Evolutionary conservation across 2,888 invertebrate species (phyloP).

Genomic region (Chironomus riparius): DNA sequence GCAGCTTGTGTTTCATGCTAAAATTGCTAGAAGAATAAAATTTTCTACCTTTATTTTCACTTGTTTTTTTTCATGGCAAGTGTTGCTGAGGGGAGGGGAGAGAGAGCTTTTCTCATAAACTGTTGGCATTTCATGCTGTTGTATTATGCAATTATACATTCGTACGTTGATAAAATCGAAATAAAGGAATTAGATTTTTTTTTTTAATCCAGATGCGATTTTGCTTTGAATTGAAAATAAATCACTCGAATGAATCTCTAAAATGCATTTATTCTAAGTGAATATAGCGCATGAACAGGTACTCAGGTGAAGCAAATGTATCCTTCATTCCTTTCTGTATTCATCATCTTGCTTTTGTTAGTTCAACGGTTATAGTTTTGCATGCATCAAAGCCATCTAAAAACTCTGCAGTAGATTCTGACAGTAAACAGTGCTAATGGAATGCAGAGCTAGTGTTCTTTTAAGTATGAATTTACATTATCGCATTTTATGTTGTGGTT

Average conservation of each 20-base stretch:
- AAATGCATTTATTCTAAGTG: neutral
- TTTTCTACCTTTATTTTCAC: neutral
- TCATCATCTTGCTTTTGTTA: too few species aligned
- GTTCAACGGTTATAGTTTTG: too few species aligned
- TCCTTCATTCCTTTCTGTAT: too few species aligned
- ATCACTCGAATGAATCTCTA: neutral
- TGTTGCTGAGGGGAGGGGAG: neutral
- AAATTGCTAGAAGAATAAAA: neutral
- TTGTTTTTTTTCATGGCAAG: neutral
- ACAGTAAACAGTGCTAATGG: too few species aligned
- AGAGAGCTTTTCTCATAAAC: neutral
- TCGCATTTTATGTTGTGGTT: too few species aligned
- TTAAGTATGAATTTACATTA: too few species aligned
- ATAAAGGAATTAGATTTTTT: neutral
- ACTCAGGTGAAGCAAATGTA: neutral
- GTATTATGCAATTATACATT: neutral
- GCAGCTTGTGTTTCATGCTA: neutral
- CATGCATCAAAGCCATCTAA: too few species aligned
- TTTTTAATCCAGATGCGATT: neutral
- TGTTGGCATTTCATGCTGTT: neutral
- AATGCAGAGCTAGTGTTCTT: too few species aligned
- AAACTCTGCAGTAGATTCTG: too few species aligned
- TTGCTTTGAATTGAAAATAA: neutral
- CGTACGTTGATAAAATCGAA: neutral
- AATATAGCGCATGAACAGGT: neutral